These are phyloP conservation scores for Pandemis corylana DNA, from an alignment of 2,888 invertebrate species.

Conservation along the genomic window DNA sequence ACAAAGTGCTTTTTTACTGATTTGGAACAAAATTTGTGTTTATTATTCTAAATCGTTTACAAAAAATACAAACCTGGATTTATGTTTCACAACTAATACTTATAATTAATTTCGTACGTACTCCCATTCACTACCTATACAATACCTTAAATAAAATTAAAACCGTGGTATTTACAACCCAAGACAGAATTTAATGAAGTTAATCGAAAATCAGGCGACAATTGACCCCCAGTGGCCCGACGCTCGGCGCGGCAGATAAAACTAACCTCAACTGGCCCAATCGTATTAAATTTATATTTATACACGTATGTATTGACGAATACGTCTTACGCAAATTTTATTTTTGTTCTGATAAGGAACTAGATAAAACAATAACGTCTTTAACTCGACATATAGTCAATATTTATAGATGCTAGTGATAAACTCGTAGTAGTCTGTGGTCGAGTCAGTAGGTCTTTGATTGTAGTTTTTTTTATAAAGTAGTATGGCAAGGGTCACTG, in stretches of 20 bases:
- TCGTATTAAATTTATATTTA: constrained; percentile 12
- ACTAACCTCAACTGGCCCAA: constrained; percentile 51
- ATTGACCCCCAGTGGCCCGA: constrained; percentile 67
- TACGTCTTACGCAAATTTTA: background rate
- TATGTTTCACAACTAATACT: background rate
- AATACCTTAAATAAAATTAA: background rate
- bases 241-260: constrained; percentile 60
- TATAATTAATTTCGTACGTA: background rate
- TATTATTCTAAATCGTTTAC: background rate
- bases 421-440: background rate
- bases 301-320: background rate
- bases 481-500: no score
- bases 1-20: background rate
- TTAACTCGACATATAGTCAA: background rate
- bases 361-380: background rate
- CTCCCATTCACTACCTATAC: no score
- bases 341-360: background rate
- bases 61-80: background rate
- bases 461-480: background rate
- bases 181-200: constrained; percentile 49
- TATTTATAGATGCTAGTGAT: background rate
- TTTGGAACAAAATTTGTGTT: background rate
- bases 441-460: background rate
- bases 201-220: constrained; percentile 65
- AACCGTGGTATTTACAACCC: background rate